Evolutionary conservation across 2,113 vertebrate genomes (phyloP), one percentile per base, ranked within the genome.

Genomic region (Pampusana beccarii): DNA sequence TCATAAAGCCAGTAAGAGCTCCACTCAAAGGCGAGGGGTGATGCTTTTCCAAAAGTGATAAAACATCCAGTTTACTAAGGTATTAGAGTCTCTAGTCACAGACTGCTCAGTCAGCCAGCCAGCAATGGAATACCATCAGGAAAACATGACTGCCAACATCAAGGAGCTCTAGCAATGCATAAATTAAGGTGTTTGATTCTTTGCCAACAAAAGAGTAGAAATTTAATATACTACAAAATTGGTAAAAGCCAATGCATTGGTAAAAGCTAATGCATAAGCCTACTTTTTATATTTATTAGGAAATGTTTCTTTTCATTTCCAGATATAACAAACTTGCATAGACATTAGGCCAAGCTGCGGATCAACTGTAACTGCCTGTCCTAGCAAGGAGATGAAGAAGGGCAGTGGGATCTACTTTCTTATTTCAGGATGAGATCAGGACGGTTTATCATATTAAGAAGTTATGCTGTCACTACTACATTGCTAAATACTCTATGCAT

Each of bases 21-120:
- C 53, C 73, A 56, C 53, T 91, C 44, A 72, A 54, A 96, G 58
- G 75, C 93, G 75, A 88, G 73, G 48, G 53, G n/a, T 86, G 80
- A 92, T 77, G 65, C 61, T 88, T 95, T 92, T 67, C 77, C 57
- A 77, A 92, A 85, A 60, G 72, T 73, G 53, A 81, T 90, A 94
- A 86, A 93, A 78, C 48, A 74, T 44, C 18, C 58, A 72, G 33
- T 89, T 85, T 70, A 92, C 20, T 34, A 44, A 92, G 38, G 40
- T 44, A 92, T 67, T 88, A 56, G 72, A 72, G 36, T 67, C 73
- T 69, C 62, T 48, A 71, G 72, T 56, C 75, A n/a, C 54, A 87
- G 88, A 60, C 46, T 42, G 46, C 29, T 86, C 86, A 60, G 33
- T 44, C 51, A 66, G 26, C 46, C 3, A 2, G 29, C 53, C 78